These are phyloP conservation scores for Antrozous pallidus DNA, from an alignment of 2,797 vertebrate species.

Conservation along the genomic window DNA sequence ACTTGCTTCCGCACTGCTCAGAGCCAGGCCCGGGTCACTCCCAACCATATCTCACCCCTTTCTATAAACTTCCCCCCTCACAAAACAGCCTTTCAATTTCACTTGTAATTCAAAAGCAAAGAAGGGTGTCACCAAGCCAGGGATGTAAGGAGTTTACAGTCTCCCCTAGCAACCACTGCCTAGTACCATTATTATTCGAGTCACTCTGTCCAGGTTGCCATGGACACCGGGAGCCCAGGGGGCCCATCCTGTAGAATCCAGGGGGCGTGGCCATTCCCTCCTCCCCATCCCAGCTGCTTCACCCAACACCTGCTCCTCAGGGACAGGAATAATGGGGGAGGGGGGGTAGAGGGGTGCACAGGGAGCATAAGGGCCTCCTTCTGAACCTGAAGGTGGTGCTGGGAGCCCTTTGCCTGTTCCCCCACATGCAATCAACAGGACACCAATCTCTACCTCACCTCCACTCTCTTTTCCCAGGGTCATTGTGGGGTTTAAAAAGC, in stretches of 20 bases:
- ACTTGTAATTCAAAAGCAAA: conserved; percentile 39
- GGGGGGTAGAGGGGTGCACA: neutral
- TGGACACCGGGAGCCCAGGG: conserved; percentile 75
- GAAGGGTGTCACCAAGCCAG: neutral
- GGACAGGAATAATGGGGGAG: neutral
- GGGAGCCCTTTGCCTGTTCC: neutral
- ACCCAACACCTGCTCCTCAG: neutral
- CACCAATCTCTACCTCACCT: neutral
- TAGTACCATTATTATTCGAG: conserved; percentile 81
- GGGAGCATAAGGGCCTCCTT: neutral
- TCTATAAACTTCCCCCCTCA: neutral
- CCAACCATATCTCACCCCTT: neutral
- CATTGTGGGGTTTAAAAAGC: neutral
- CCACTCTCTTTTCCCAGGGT: neutral
- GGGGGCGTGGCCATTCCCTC: neutral
- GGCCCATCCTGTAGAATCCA: neutral
- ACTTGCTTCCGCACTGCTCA: neutral
- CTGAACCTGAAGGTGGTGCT: neutral
- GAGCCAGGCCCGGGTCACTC: neutral
- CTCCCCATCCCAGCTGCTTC: neutral
- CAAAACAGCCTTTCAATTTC: conserved; percentile 36
- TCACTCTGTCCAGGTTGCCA: conserved; percentile 84
- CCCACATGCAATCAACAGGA: neutral
- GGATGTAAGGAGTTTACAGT: conserved; percentile 83
- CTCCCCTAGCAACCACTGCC: conserved; percentile 84